Percentiles rank a stretch among this genome's conserved stretches.
phyloP scores from a whole-genome alignment of 92 coral and sea anemone species.

The Chrysogorgia sp. region DNA sequence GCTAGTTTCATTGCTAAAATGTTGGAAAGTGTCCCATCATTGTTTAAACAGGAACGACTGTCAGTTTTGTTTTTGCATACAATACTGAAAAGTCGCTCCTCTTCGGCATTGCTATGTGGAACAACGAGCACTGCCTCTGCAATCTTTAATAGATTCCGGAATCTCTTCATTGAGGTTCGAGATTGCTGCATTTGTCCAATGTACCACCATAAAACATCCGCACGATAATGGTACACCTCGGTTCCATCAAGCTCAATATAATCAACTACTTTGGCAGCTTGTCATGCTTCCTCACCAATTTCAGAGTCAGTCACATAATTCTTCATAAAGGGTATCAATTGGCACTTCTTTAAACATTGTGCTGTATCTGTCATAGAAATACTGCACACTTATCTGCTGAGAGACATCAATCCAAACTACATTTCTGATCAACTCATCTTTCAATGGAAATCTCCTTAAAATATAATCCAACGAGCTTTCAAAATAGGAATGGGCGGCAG shows the following conservation, averaged over 20 bases:
- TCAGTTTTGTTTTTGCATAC: constrained; percentile 57
- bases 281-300: constrained; percentile 43
- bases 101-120: constrained; percentile 61
- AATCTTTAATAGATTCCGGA: constrained; percentile 33
- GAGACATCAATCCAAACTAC: constrained; percentile 50
- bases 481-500: constrained; percentile 53
- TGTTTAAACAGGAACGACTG: constrained; percentile 32
- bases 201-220: constrained; percentile 37
- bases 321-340: constrained; percentile 30
- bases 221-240: constrained; percentile 43
- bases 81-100: constrained; percentile 56
- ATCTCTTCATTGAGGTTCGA: constrained; percentile 32
- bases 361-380: constrained; percentile 37
- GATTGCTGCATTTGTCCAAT: constrained; percentile 40
- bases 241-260: constrained; percentile 33
- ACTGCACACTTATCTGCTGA: constrained; percentile 13
- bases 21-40: constrained; percentile 46
- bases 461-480: constrained; percentile 32
- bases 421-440: constrained; percentile 38
- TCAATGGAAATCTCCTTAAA: constrained; percentile 47
- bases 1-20: constrained; percentile 29
- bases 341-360: constrained; percentile 29
- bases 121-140: constrained; percentile 52
- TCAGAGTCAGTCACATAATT: constrained; percentile 43
- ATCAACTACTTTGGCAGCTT: constrained; percentile 41